phyloP scores from a whole-genome alignment of 2,797 vertebrate genomes.

The Momotus momota region DNA sequence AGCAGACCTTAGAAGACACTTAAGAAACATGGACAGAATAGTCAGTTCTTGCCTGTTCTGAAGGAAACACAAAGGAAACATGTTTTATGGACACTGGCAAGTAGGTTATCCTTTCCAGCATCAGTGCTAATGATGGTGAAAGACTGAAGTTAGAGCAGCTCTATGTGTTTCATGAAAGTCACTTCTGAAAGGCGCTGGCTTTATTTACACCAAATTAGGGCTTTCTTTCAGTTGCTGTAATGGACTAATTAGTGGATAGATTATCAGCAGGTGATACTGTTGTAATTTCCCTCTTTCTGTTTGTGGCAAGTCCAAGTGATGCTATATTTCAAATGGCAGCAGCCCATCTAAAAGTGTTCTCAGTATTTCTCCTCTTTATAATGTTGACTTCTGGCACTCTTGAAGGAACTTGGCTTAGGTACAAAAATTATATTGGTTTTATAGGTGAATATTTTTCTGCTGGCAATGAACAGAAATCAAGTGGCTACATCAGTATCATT shows the following conservation, averaged over 20 bases:
- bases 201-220: not conserved
- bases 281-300: not conserved
- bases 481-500: not conserved
- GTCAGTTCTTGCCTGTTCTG: not conserved
- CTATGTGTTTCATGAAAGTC: not conserved
- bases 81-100: not conserved
- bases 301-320: not conserved
- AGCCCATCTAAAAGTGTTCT: not conserved
- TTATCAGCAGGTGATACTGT: not conserved
- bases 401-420: not conserved
- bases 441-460: not conserved
- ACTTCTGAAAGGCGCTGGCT: not conserved
- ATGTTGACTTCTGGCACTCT: conserved; percentile 21
- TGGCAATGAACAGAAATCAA: not conserved
- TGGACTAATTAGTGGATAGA: not conserved
- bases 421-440: conserved; percentile 10
- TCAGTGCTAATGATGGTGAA: not conserved
- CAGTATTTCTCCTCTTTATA: not conserved
- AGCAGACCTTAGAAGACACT: not conserved
- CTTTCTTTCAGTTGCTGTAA: not conserved
- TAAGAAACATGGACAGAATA: not conserved
- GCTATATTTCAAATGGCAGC: not conserved
- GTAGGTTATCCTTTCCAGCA: not conserved
- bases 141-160: not conserved
- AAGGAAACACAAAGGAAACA: not conserved